These are phyloP conservation scores for Dasyurus viverrinus DNA, from an alignment of 2,113 vertebrate genomes.

Conservation along the genomic window DNA sequence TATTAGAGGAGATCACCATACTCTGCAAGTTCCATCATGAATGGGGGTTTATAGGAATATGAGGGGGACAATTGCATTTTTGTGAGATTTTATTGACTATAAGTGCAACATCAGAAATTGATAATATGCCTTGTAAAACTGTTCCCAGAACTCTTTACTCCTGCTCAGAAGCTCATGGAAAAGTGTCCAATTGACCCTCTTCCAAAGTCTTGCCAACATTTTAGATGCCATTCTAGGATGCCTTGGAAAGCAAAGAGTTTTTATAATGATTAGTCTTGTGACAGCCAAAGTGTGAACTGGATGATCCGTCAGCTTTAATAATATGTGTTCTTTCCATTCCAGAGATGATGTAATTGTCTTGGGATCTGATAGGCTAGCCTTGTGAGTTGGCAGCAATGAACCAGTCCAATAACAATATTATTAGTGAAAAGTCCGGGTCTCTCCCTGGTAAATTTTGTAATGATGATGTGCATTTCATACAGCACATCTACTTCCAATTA, in stretches of 20 bases:
- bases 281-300: not conserved
- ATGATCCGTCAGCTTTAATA: not conserved
- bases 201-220: not conserved
- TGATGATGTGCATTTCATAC: not conserved
- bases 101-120: not conserved
- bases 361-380: not conserved
- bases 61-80: not conserved
- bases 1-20: not conserved
- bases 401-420: not conserved
- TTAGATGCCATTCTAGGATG: not conserved
- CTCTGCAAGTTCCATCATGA: not conserved
- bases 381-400: not conserved
- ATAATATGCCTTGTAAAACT: not conserved
- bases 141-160: not conserved
- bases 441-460: not conserved
- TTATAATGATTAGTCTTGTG: not conserved
- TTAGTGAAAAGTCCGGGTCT: not conserved
- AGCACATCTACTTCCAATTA: not conserved
- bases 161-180: not conserved
- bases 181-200: not conserved
- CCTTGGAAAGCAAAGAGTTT: not conserved
- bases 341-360: not conserved
- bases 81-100: not conserved
- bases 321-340: not conserved
- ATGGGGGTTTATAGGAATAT: not conserved